Conservation (phyloP, 1,140 invertebrate genomes). For the Oscheius sp. region DNA sequence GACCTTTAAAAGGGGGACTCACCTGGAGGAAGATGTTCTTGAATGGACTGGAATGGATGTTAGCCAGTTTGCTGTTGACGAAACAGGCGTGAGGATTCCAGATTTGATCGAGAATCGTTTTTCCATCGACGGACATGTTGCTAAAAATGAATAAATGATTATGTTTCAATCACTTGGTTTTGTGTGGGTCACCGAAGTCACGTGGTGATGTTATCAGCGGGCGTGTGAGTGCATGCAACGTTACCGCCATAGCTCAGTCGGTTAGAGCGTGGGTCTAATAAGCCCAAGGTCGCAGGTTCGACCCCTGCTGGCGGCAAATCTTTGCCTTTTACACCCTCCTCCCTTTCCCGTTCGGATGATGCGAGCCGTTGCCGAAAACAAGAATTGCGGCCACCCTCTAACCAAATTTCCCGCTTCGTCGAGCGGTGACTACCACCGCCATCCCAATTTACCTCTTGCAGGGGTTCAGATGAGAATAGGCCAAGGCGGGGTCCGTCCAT, state of each 20-base stretch:
- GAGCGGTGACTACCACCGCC: too few relatives aligned
- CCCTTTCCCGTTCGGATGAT: too few relatives aligned
- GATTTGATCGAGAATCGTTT: conserved; percentile 53
- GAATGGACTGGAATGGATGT: conserved; percentile 55
- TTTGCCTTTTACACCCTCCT: too few relatives aligned
- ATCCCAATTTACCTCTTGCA: conserved; percentile 60
- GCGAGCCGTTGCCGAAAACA: too few relatives aligned
- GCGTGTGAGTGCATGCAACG: too few relatives aligned
- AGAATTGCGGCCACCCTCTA: too few relatives aligned
- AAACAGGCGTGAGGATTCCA: conserved; percentile 60
- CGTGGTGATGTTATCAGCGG: too few relatives aligned
- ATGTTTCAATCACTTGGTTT: too few relatives aligned
- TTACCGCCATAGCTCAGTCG: conserved; percentile 61
- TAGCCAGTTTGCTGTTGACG: conserved; percentile 58
- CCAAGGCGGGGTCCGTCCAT: conserved; percentile 55
- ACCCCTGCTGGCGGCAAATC: conserved; percentile 59
- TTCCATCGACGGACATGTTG: conserved; percentile 61
- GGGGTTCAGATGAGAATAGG: conserved; percentile 58
- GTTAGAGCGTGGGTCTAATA: conserved; percentile 62
- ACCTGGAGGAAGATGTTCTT: conserved; percentile 59
- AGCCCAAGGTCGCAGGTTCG: conserved; percentile 61
- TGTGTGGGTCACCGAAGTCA: too few relatives aligned
- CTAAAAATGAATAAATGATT: conserved; percentile 43
- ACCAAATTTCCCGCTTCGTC: too few relatives aligned
- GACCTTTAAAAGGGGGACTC: conserved; percentile 16